Base-by-base conservation (phyloP, 2,797 vertebrate genomes). In the Setipinna tenuifilis region DNA sequence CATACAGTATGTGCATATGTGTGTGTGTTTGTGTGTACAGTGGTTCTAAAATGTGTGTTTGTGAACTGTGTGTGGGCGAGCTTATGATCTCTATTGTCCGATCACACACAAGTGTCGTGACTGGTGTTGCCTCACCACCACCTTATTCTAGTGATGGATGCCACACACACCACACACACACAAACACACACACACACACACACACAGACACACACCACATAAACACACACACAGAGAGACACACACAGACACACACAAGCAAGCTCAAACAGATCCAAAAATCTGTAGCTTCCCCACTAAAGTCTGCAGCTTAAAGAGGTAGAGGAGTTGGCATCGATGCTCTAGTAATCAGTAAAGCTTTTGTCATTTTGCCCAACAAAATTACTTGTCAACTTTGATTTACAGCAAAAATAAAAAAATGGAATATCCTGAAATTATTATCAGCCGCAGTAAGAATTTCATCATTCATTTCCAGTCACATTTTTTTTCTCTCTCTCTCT, bases 281-380 rank as follows among this genome's bases (percentile, higher is more conserved):
- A 11, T 25, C 65, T 35, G 12, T 16, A 31, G 5, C 3, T 16
- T 0, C 65, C 12, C 35, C 35, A 41, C 35, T 41, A 41, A 41
- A 41, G 35, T 2, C 2, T 41, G 35, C 35, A 41, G 35, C 35
- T 41, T 5, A 35, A 14, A 71, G 65, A 71, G 62, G 12, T 11
- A 28, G 23, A 65, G 6, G 46, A 82, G 5, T n/a, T 25, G 89
- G 85, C 86, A 89, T 80, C 87, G 92, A 93, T 92, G 90, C 88
- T 88, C 85, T 89, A 87, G 91, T 94, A 92, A 93, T 94, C 91
- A 89, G 88, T 86, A 85, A 82, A 83, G 87, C 88, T 85, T 71
- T 83, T 0, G 65, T 85, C 75, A 46, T 90, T 90, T 90, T 89
- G 88, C 92, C 90, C 85, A 4, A 89, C 84, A 35, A 46, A 92